Conservation (phyloP, 2,797 vertebrate genomes). For the Perodicticus potto region DNA sequence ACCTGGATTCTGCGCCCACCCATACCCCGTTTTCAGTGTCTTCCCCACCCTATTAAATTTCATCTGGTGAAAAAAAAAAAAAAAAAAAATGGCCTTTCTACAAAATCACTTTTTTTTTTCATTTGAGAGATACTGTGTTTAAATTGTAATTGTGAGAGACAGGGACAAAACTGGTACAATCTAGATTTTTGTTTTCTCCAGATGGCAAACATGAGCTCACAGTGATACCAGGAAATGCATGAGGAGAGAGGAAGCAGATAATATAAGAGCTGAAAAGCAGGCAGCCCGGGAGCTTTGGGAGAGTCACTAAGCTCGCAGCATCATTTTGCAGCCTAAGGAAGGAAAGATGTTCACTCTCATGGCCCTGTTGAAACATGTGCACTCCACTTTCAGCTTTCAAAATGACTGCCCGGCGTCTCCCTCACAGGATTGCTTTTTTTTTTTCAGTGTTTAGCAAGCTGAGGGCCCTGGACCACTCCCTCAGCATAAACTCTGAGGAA, state of each 20-base stretch:
- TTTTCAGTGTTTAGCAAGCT: not conserved
- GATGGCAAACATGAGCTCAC: not conserved
- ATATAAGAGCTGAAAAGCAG: not conserved
- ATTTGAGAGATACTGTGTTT: not conserved
- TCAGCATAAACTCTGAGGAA: not conserved
- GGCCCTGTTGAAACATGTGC: not conserved
- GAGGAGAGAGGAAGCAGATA: not conserved
- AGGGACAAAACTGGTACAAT: not conserved
- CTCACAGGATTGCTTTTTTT: too few relatives aligned
- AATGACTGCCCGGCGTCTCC: not conserved
- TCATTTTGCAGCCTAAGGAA: not conserved
- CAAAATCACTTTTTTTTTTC: not conserved
- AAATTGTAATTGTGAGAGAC: not conserved
- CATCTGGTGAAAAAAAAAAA: not conserved
- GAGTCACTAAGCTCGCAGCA: not conserved
- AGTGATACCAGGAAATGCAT: not conserved
- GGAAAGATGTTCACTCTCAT: not conserved
- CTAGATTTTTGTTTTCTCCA: not conserved
- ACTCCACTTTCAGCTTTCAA: not conserved
- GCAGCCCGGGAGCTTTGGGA: not conserved
- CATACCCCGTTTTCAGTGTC: not conserved
- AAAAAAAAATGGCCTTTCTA: not conserved
- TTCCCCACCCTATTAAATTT: constrained; percentile 69
- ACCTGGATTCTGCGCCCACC: not conserved
- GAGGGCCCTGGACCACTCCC: not conserved